Evolutionary conservation across 1,140 invertebrate genomes (phyloP), one percentile per base, ranked within the genome.

Genomic region (Probaryconus sp.): DNA sequence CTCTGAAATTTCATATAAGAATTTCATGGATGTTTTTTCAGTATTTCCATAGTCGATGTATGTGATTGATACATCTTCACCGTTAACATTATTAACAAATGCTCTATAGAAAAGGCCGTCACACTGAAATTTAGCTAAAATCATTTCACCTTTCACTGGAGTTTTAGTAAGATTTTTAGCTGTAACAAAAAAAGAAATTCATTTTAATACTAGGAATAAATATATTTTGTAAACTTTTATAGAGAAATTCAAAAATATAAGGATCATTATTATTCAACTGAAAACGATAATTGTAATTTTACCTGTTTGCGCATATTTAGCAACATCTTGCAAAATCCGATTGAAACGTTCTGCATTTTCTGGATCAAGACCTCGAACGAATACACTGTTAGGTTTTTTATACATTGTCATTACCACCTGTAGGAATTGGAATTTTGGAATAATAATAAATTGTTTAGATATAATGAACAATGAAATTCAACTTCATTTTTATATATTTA

Each of bases 21-120:
- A 42, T 6, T 81, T 69, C 5, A 85, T 16, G 0, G 14, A 30
- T 0, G 70, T 67, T 1, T 70, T 9, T 20, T 82, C 79, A 2
- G 31, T 20, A 20, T 88, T 86, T 6, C 86, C 85, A 55, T 78
- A 88, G 68, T 88, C 86, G 10, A 83, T 14, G 11, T 85, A 88
- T 2, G 53, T 51, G 11, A 87, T 48, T 3, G 13, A 9, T 24
- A 80, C 70, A 38, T 79, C 60, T 1, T 81, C 20, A 0, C 37
- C 56, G 0, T 80, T 28, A 11, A 81, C 3, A 26, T 79, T 64
- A 3, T 55, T 77, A 0, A 87, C 78, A 11, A 84, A 61, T 0
- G 85, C 85, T 5, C 86, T 75, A 51, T 88, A 87, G 31, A 42
- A 83, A 73, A 87, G 87, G 0, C 56, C 48, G 51, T 88, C 86